Evolutionary conservation across 2,113 vertebrate genomes (phyloP).

Genomic region (Sinocyclocheilus anshuiensis): DNA sequence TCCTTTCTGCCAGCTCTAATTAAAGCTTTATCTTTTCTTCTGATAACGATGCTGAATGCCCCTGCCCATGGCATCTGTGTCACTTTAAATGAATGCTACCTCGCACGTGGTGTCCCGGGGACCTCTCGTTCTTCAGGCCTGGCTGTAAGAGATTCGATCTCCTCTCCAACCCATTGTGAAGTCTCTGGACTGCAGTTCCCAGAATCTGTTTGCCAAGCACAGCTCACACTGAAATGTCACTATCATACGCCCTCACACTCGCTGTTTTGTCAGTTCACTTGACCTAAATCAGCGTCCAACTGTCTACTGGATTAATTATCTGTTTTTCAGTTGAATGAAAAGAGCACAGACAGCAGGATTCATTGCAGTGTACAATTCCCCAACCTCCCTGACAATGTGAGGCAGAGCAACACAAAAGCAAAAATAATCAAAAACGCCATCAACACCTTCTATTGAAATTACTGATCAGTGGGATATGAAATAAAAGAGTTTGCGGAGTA

Average conservation of each 20-base stretch:
- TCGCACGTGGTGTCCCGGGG: background rate
- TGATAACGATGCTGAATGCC: constrained; percentile 36
- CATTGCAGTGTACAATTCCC: background rate
- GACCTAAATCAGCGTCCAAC: constrained; percentile 33
- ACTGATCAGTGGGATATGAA: constrained; percentile 18
- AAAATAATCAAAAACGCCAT: background rate
- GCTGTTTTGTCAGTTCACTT: constrained; percentile 23
- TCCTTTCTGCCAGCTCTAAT: constrained; percentile 19
- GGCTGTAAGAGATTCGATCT: constrained; percentile 19
- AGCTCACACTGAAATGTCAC: constrained; percentile 14
- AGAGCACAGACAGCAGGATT: constrained; percentile 25
- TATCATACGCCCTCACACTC: background rate
- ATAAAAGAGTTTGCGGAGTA: background rate
- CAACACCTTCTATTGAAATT: background rate
- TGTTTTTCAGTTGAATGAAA: constrained; percentile 36
- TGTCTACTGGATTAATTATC: constrained; percentile 35
- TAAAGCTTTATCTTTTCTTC: background rate
- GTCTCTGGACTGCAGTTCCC: background rate
- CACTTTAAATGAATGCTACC: constrained; percentile 17
- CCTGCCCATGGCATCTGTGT: constrained; percentile 33
- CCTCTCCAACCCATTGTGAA: background rate
- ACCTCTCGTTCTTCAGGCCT: background rate
- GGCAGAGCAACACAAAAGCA: background rate
- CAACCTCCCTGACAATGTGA: background rate
- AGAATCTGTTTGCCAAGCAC: background rate